Conservation (phyloP, 2,113 vertebrate genomes). For the Galemys pyrenaicus region DNA sequence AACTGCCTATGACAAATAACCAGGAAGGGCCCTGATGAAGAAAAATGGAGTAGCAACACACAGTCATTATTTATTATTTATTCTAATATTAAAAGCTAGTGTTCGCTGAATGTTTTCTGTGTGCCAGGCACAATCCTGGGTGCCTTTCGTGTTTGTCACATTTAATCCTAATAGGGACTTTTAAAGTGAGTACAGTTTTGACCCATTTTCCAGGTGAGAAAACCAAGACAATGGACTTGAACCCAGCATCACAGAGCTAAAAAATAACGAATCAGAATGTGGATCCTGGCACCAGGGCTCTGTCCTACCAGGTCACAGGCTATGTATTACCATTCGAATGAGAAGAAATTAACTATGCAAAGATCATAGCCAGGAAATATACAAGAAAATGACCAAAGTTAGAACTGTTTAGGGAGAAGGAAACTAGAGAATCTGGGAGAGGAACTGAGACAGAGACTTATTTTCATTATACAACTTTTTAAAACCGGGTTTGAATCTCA, state of each 20-base stretch:
- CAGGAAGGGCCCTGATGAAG: neutral
- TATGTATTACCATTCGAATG: neutral
- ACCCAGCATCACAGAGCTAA: neutral
- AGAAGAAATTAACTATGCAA: neutral
- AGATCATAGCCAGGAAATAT: neutral
- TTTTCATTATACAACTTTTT: neutral
- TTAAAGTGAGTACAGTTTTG: neutral
- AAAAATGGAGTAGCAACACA: neutral
- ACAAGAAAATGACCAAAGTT: neutral
- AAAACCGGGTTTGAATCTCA: neutral
- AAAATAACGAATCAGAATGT: accelerated
- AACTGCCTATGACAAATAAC: neutral
- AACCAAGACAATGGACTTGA: neutral
- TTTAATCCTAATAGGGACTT: neutral
- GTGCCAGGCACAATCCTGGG: neutral
- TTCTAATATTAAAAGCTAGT: neutral
- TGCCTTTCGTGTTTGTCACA: neutral
- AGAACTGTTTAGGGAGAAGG: neutral
- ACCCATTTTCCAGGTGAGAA: neutral
- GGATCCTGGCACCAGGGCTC: neutral
- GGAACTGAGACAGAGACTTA: neutral
- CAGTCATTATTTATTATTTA: neutral
- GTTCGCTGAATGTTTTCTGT: neutral
- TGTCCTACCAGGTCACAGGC: accelerated
- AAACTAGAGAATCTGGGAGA: neutral